Base-by-base conservation (phyloP, 2,797 vertebrate species). In the Coilia nasus region DNA sequence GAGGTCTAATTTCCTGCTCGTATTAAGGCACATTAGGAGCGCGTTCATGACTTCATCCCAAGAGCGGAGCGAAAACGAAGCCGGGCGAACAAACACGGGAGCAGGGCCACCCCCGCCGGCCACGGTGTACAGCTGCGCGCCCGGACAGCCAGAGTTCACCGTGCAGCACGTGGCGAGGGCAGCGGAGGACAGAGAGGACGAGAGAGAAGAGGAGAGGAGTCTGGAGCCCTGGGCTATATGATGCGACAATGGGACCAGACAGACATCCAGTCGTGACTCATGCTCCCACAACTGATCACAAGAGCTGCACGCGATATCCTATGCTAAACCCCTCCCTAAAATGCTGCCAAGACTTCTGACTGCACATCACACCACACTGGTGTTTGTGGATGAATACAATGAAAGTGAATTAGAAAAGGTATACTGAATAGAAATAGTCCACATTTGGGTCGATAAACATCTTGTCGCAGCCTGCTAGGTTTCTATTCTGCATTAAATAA, bases 1-100 rank as follows among this genome's bases (percentile, higher is more conserved):
- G 17, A 75, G 67, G 67, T 75, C 67, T 31, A 35, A 75, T 75
- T 35, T 75, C 67, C 67, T 75, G 28, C 71, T 44, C 35, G 31
- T 44, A 78, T 78, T 78, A 78, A 31, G 71, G 31, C 15, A 21
- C 71, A 41, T 78, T 78, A 78, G 67, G 31, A 35, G 64, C 0
- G 67, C 28, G 28, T 35, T 19, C 35, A 78, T 41, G 15, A 78
- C 71, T 41, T 41, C 71, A 41, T 35, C 31, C 35, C 15, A 14
- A 71, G 64, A 71, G 67, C 3, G 31, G 12, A 35, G 60, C 60
- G 50, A 54, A 54, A 54, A 9, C 9, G 50, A 54, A 54, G 50
- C 50, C 7, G 50, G 50, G 2, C 50, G 7, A 54, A 54, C 3
- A 54, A 54, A 54, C 2, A 54, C 50, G 14, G 50, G 50, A 54